Evolutionary conservation across 1,140 invertebrate species (phyloP).

Genomic region (Harlomillsia oculata): DNA sequence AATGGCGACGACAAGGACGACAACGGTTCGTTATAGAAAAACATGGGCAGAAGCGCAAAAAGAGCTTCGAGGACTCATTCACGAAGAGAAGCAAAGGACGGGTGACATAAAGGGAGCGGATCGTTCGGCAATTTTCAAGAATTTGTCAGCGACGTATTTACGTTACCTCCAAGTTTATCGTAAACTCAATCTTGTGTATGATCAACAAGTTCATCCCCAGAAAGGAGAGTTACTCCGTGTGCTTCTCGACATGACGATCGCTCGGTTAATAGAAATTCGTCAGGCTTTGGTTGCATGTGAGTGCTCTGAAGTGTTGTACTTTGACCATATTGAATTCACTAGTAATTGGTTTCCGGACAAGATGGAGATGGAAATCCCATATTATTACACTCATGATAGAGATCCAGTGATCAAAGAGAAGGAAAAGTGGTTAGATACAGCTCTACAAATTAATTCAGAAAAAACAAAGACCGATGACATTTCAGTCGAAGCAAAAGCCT

Average conservation of each 20-base stretch:
- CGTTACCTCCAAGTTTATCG: too few species aligned
- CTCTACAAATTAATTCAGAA: too few species aligned
- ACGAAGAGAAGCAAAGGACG: too few species aligned
- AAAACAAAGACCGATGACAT: neutral
- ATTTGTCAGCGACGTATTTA: too few species aligned
- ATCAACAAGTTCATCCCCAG: slow-evolving; percentile 86
- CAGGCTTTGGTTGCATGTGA: slow-evolving; percentile 13
- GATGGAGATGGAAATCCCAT: slow-evolving; percentile 46
- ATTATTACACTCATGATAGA: slow-evolving; percentile 39
- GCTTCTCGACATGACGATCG: slow-evolving; percentile 67
- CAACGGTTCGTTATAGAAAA: too few species aligned
- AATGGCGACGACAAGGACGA: too few species aligned
- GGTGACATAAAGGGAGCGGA: too few species aligned
- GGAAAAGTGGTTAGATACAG: slow-evolving; percentile 8
- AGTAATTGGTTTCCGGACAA: slow-evolving; percentile 41
- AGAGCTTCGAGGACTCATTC: too few species aligned
- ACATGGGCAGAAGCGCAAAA: too few species aligned
- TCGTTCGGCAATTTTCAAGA: too few species aligned
- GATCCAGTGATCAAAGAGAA: neutral
- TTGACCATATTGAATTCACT: slow-evolving; percentile 47
- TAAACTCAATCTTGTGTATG: too few species aligned
- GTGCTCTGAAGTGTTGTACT: slow-evolving; percentile 18
- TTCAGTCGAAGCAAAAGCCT: neutral
- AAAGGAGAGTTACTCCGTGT: slow-evolving; percentile 69
- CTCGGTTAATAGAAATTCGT: slow-evolving; percentile 51